Evolutionary conservation across 2,113 vertebrate species (phyloP).

Genomic region (Anseranas semipalmata): DNA sequence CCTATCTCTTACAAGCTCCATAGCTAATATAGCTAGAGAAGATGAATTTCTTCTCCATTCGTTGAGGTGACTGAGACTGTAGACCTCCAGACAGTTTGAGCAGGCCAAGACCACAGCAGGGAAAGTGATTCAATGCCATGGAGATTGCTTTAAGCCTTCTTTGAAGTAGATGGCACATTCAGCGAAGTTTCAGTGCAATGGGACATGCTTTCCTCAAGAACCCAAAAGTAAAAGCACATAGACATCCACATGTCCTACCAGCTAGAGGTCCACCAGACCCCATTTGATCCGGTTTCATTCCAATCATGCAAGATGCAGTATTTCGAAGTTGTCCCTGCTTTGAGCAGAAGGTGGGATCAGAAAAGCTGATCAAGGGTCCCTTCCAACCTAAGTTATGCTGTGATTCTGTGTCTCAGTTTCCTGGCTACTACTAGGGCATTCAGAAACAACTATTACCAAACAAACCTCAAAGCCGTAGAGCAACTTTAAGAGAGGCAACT

Average conservation of each 20-base stretch:
- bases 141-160: background rate
- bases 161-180: background rate
- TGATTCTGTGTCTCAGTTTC: background rate
- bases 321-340: background rate
- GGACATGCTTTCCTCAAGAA: background rate
- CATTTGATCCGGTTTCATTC: background rate
- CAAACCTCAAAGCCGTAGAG: background rate
- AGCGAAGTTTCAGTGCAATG: background rate
- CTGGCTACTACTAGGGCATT: background rate
- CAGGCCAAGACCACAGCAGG: background rate
- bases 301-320: fast-evolving
- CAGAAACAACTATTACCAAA: background rate
- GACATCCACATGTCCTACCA: background rate
- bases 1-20: background rate
- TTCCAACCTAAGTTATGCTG: background rate
- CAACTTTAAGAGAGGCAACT: background rate
- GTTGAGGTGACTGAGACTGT: fast-evolving
- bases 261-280: background rate
- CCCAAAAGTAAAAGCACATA: background rate
- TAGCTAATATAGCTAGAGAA: background rate
- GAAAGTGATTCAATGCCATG: background rate
- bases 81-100: background rate
- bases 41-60: background rate
- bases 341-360: background rate
- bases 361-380: background rate